Conservation (phyloP, 2,797 vertebrate genomes). For the Atherinosoma microstoma region DNA sequence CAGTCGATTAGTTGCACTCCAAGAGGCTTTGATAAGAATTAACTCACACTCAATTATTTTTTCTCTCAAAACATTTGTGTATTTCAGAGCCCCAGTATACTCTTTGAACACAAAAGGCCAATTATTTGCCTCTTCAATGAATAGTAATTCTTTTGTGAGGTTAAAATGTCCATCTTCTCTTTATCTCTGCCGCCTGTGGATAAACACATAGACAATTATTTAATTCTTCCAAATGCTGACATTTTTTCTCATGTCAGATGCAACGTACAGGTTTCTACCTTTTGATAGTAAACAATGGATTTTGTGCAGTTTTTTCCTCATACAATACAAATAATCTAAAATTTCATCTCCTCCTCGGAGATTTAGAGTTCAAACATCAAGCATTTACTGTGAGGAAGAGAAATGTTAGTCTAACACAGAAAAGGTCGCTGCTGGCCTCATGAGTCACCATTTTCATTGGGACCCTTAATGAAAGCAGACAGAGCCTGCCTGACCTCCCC, state of each 20-base stretch:
- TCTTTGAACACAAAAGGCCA: slow-evolving; percentile 70
- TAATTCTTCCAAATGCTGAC: not conserved
- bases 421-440: slow-evolving; percentile 41
- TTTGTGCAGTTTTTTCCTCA: slow-evolving; percentile 6
- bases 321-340: slow-evolving; percentile 19
- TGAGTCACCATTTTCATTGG: slow-evolving; percentile 70
- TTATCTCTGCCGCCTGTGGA: slow-evolving; percentile 28
- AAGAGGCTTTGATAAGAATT: slow-evolving; percentile 86
- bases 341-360: slow-evolving; percentile 17
- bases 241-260: slow-evolving; percentile 8
- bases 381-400: slow-evolving; percentile 33
- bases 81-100: slow-evolving; percentile 68
- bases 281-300: slow-evolving; percentile 7
- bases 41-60: slow-evolving; percentile 83
- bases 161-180: slow-evolving; percentile 55
- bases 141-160: slow-evolving; percentile 54
- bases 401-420: slow-evolving; percentile 35
- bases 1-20: slow-evolving; percentile 84
- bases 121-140: slow-evolving; percentile 70
- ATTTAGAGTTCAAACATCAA: slow-evolving; percentile 39
- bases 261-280: slow-evolving; percentile 21
- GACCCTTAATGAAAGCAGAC: slow-evolving; percentile 71
- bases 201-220: slow-evolving; percentile 50
- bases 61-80: slow-evolving; percentile 74
- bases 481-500: slow-evolving; percentile 63